Evolutionary conservation across 2,888 invertebrate species (phyloP), one percentile per base, ranked within the genome.

Genomic region (Notodonta dromedarius): DNA sequence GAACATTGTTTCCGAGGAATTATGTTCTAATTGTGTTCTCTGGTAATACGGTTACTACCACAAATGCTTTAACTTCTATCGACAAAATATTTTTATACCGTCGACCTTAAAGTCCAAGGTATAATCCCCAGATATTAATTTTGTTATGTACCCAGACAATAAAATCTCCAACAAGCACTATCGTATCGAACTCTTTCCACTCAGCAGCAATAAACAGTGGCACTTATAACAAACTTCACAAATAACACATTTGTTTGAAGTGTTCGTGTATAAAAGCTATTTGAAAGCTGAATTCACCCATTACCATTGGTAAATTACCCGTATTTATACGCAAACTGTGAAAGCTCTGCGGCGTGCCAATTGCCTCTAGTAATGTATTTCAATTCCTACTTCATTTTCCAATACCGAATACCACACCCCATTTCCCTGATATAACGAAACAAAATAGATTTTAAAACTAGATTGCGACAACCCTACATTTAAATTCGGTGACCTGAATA

Each of bases 331-430:
- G 67, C 66, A 70, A 62, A 64, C 60, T 64, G 61, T 69, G 61
- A 40, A 59, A 59, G 56, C 69, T 63, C 66, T 66, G 73, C 73
- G 70, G 74, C 62, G 65, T 75, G 72, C 70, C 70, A 71, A 77
- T 76, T 76, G 72, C 61, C 77, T 69, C 57, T 58, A 64, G 71
- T 74, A 78, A 78, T 79, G 76, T 74, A 77, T 84, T 84, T 80
- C 78, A 83, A 82, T 83, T 77, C 67, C 67, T 65, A 71, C 78
- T 86, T 79, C 73, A 78, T 83, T 83, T 74, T 73, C 73, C 63
- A 71, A 75, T 80, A 79, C 79, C 76, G 76, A 79, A 80, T 79
- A 65, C 75, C 74, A 73, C 79, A 78, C 71, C 78, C 78, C 77
- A 84, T 85, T 82, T 76, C 71, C 74, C 78, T 76, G 73, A 60